These are phyloP conservation scores for Drosophila navojoa DNA, from an alignment of 1,140 invertebrate species.

Conservation along the genomic window DNA sequence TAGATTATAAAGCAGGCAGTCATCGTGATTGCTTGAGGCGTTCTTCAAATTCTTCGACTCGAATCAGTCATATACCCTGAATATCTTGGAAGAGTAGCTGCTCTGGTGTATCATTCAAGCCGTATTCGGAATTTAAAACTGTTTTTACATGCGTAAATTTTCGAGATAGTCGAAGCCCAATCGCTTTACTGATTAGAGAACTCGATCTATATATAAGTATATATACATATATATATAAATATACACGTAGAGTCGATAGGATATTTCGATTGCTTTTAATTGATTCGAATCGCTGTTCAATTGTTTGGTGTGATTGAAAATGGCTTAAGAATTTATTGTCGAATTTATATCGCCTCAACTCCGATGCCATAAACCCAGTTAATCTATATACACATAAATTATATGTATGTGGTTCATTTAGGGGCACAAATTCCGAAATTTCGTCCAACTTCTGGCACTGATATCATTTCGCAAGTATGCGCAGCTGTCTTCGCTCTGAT, in stretches of 20 bases:
- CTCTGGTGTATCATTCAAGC: neutral
- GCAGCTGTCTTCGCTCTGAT: slow-evolving; percentile 3
- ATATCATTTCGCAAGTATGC: slow-evolving; percentile 66
- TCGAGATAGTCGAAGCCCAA: slow-evolving; percentile 33
- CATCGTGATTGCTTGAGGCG: slow-evolving; percentile 10
- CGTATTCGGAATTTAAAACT: slow-evolving; percentile 26
- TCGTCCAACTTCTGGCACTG: slow-evolving; percentile 30
- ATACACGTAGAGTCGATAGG: slow-evolving; percentile 68
- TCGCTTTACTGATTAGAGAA: slow-evolving; percentile 46
- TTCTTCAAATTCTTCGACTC: neutral
- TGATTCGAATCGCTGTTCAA: slow-evolving; percentile 77
- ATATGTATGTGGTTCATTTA: slow-evolving; percentile 39
- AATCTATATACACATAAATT: slow-evolving; percentile 42
- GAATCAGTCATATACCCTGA: neutral
- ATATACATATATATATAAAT: slow-evolving; percentile 33
- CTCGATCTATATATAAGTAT: slow-evolving; percentile 58
- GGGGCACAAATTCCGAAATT: slow-evolving; percentile 20
- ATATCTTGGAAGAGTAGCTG: neutral
- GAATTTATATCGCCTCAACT: slow-evolving; percentile 62
- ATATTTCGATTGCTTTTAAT: slow-evolving; percentile 80
- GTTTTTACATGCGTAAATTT: slow-evolving; percentile 42
- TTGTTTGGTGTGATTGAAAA: slow-evolving; percentile 82
- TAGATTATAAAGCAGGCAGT: slow-evolving; percentile 7
- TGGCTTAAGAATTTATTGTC: slow-evolving; percentile 74
- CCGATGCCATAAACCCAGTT: slow-evolving; percentile 25